Percentiles rank a stretch among this genome's conserved stretches.
phyloP scores from a whole-genome alignment of 2,113 vertebrate species.

The Vireo altiloquus region DNA sequence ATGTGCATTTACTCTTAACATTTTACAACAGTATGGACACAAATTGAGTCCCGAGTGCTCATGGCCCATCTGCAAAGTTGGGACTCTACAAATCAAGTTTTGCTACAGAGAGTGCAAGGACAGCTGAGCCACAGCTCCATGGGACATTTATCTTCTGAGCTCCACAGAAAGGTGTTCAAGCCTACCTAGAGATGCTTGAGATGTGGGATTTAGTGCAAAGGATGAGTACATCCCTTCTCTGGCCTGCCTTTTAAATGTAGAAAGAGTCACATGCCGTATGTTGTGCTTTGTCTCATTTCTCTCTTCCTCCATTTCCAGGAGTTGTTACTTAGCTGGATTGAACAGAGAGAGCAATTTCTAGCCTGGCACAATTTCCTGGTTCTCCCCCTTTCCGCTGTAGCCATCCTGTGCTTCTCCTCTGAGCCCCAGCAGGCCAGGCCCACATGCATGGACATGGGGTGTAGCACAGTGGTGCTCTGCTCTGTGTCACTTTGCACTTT shows the following conservation, averaged over 20 bases:
- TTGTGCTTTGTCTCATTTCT: background rate
- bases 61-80: background rate
- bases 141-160: background rate
- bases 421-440: background rate
- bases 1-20: background rate
- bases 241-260: background rate
- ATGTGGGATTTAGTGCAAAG: background rate
- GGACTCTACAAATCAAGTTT: background rate
- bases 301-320: background rate
- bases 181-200: background rate
- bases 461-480: background rate
- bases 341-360: background rate
- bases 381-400: background rate
- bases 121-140: background rate
- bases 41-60: background rate
- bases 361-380: background rate
- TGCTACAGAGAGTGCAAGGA: background rate
- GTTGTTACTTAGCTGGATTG: background rate
- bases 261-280: background rate
- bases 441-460: fast-evolving
- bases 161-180: background rate
- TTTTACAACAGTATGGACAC: background rate
- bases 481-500: background rate
- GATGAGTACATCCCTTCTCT: background rate
- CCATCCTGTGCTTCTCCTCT: background rate